Evolutionary conservation across 2,888 invertebrate genomes (phyloP).

Genomic region (Aporophyla lueneburgensis): DNA sequence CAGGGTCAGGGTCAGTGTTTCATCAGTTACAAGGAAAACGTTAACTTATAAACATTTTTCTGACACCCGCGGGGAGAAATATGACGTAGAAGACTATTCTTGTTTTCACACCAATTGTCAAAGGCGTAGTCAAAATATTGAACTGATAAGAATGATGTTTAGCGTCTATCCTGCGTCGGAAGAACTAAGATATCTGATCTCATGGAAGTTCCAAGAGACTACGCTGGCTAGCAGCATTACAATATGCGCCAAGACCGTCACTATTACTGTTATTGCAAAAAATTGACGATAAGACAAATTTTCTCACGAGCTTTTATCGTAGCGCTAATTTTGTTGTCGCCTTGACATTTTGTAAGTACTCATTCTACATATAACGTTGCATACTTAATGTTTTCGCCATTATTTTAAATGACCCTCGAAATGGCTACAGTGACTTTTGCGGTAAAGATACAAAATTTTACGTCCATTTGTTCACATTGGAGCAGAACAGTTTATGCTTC

Average conservation of each 20-base stretch:
- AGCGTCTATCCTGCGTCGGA: not conserved
- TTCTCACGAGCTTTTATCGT: conserved; percentile 25
- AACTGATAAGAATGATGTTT: not conserved
- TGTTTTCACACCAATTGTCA: not conserved
- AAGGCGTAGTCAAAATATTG: not conserved
- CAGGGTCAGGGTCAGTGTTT: conserved; percentile 31
- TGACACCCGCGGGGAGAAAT: not conserved
- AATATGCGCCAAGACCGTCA: not conserved
- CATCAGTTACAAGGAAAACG: not conserved
- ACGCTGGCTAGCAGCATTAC: not conserved
- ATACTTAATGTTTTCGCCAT: conserved; percentile 20
- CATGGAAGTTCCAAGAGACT: not conserved
- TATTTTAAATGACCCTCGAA: conserved; percentile 35
- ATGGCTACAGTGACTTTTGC: conserved; percentile 25
- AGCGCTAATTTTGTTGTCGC: conserved; percentile 12
- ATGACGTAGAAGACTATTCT: not conserved
- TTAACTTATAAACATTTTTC: not conserved
- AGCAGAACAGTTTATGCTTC: conserved; percentile 34
- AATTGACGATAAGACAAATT: not conserved
- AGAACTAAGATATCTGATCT: not conserved
- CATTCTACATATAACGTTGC: conserved; percentile 15
- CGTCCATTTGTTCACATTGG: conserved; percentile 33
- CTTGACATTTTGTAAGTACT: conserved; percentile 49
- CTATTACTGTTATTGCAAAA: not conserved
- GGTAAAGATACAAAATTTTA: conserved; percentile 24